These are phyloP conservation scores for Strigops habroptila DNA, from an alignment of 2,113 vertebrate species.

Conservation along the genomic window DNA sequence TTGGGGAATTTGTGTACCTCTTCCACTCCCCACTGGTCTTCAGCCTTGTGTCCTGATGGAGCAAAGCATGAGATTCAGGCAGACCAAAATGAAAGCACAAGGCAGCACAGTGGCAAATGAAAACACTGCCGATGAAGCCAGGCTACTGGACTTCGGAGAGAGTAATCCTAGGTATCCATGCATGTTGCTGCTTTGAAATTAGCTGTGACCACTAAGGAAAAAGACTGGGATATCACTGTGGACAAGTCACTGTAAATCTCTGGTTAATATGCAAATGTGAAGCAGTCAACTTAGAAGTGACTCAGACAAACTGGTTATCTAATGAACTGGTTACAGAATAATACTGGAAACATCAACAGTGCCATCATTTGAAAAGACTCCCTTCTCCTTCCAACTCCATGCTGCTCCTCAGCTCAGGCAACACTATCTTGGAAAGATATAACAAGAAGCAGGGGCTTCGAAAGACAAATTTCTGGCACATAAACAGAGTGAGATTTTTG, in stretches of 20 bases:
- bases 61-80: not conserved
- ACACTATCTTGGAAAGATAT: not conserved
- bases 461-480: not conserved
- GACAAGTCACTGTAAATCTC: not conserved
- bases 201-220: not conserved
- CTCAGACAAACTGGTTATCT: not conserved
- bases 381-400: not conserved
- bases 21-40: not conserved
- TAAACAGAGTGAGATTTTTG: not conserved
- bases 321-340: not conserved
- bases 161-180: not conserved
- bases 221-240: not conserved
- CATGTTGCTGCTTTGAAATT: not conserved
- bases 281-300: rapidly evolving
- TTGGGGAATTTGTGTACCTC: not conserved
- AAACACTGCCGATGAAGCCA: not conserved
- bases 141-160: not conserved
- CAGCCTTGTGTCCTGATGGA: not conserved
- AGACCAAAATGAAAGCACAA: not conserved
- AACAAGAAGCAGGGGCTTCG: not conserved
- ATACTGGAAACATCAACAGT: not conserved
- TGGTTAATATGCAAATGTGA: not conserved
- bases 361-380: not conserved
- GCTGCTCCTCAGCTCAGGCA: not conserved
- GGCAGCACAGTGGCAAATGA: not conserved